These are phyloP conservation scores for Cryptophagus acutangulus DNA, from an alignment of 2,888 invertebrate species.

Conservation along the genomic window DNA sequence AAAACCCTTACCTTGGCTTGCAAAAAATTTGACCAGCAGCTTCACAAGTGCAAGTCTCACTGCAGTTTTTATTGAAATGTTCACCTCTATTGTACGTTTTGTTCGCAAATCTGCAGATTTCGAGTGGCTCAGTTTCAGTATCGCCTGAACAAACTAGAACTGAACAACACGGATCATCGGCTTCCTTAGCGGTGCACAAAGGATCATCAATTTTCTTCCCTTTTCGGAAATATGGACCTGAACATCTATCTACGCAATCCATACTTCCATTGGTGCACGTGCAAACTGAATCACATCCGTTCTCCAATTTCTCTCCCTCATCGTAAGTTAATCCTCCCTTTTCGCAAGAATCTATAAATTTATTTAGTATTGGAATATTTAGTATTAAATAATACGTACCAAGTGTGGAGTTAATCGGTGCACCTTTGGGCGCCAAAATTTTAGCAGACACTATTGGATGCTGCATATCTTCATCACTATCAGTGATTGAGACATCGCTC, in stretches of 20 bases:
- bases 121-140: conserved; percentile 47
- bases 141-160: conserved; percentile 65
- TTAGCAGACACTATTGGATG: conserved; percentile 33
- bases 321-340: conserved; percentile 50
- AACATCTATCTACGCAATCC: conserved; percentile 68
- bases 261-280: conserved; percentile 66
- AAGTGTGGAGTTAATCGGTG: conserved; percentile 18
- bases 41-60: conserved; percentile 72
- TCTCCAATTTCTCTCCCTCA: conserved; percentile 65
- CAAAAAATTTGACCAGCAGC: conserved; percentile 56
- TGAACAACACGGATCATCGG: conserved; percentile 68
- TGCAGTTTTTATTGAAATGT: conserved; percentile 75
- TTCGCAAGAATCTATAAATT: conserved; percentile 37
- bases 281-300: conserved; percentile 74
- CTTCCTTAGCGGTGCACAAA: conserved; percentile 65
- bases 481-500: conserved; percentile 75
- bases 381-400: conserved; percentile 19
- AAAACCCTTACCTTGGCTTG: conserved; percentile 39
- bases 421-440: conserved; percentile 30
- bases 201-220: conserved; percentile 65
- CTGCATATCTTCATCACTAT: conserved; percentile 53
- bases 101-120: conserved; percentile 63
- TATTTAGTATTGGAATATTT: no score
- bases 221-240: conserved; percentile 62
- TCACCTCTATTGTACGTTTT: conserved; percentile 67